Evolutionary conservation across 2,888 invertebrate species (phyloP), one percentile per base, ranked within the genome.

Genomic region (Polyommatus iphigenia): DNA sequence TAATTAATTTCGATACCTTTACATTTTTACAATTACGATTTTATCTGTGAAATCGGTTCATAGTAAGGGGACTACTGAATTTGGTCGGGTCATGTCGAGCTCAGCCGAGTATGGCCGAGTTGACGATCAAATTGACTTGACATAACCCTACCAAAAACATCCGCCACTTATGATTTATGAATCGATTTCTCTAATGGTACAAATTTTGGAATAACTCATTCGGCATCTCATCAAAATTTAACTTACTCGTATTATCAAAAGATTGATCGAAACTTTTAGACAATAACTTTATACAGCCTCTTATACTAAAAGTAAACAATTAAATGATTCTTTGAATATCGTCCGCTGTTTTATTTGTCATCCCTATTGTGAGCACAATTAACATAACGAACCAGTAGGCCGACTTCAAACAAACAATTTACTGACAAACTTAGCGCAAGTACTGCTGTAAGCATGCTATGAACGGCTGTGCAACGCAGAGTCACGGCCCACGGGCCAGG

Each of bases 281-380:
- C 92, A 93, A 93, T 93, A 93, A 92, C 89, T 90, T 91, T 91
- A 91, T 92, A 91, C 92, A 92, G 88, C 89, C 90, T 91, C 90
- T 89, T 92, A 87, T 91, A 93, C 91, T 91, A 89, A 92, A 90
- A 75, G 29, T 75, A 90, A 90, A 90, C 89, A 91, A 90, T 89
- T 88, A 92, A 87, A 89, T 87, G 87, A 91, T 90, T 91, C 89
- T 90, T 87, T 89, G 89, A 87, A 87, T 85, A 83, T 78, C 81
- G 77, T 85, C 59, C 85, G 86, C 84, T 83, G 86, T 89, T 91
- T 91, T 82, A 86, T 88, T 89, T 85, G 73, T 29, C 24, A 50
- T 71, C 54, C 29, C 20, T 67, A 50, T 36, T 29, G n/a, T 62
- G n/a, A n/a, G 18, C 41, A 54, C 8, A 54, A 54, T 54, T 4